Base-by-base conservation (phyloP, 2,113 vertebrate genomes). In the Theropithecus gelada region DNA sequence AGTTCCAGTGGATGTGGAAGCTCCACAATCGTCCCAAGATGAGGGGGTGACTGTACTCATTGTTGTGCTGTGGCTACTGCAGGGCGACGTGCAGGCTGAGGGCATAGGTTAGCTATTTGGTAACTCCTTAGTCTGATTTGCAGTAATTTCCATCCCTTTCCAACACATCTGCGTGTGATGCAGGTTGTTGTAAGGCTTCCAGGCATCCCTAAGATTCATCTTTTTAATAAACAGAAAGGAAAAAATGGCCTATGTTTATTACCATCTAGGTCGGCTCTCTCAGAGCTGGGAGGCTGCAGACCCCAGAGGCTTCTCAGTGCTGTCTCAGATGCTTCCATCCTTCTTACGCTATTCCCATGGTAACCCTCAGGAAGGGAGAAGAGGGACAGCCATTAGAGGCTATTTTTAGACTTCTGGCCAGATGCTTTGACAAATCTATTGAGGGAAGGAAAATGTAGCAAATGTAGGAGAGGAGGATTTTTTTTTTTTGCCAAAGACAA, bases 321-420 rank as follows among this genome's bases (percentile, higher is more conserved):
- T 14, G 27, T 85, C 57, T 88, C 16, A 20, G 48, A 73, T 2
- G 25, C 83, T 61, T 73, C 38, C 35, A 50, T 92, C 57, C 64
- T 59, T 93, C 79, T 30, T 79, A 72, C 6, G 0, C 50, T 82
- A 93, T 98, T 68, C 83, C 98, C 97, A 98, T 98, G 97, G 97
- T 85, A 97, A 98, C 98, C 45, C 57, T 73, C 45, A 35, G 48
- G n/a, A 48, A 93, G 75, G n/a, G 73, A 95, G 68, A 43, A 80
- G 90, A 95, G 80, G 80, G 92, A 81, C 79, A 87, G 87, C 83
- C 81, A 92, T n/a, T 30, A 80, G 61, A 5, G 16, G 22, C 68
- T 97, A 97, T 96, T 97, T 97, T 98, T 98, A 97, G 96, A 88
- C 88, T 88, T 70, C 59, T 96, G 64, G 83, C 61, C 96, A 96